phyloP scores from a whole-genome alignment of 1,140 invertebrate genomes.

The Hirudo medicinalis region DNA sequence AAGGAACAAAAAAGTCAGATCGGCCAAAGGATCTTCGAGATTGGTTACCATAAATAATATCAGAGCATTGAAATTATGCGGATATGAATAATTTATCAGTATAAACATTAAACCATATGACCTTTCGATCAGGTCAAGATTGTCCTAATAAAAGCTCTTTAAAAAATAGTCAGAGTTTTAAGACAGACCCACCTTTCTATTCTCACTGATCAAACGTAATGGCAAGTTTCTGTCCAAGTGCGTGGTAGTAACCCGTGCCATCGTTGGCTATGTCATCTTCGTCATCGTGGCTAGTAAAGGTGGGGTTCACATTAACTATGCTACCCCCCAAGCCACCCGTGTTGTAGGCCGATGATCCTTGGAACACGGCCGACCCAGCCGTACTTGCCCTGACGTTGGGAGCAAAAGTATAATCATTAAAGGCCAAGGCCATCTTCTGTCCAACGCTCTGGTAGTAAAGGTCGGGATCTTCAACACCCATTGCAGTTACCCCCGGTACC shows the following conservation, averaged over 20 bases:
- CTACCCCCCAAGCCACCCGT: not conserved
- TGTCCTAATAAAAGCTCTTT: too few species aligned
- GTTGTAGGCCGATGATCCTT: not conserved
- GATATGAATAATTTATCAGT: too few species aligned
- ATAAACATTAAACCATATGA: too few species aligned
- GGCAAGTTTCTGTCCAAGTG: constrained; percentile 8
- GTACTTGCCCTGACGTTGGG: not conserved
- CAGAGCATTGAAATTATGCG: too few species aligned
- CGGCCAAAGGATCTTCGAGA: too few species aligned
- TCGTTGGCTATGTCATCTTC: constrained; percentile 2
- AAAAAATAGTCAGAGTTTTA: too few species aligned
- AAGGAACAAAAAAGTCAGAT: too few species aligned
- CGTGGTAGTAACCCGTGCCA: constrained; percentile 4
- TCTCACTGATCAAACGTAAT: not conserved
- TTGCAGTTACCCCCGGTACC: not conserved
- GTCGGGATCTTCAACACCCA: not conserved
- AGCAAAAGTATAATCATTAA: constrained; percentile 10
- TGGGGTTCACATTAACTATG: not conserved
- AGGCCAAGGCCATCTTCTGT: constrained; percentile 5
- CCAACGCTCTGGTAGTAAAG: constrained; percentile 7
- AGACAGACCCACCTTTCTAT: not conserved
- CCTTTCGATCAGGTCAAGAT: too few species aligned
- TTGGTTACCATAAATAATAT: too few species aligned
- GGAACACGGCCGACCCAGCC: not conserved
- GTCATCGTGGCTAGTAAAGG: not conserved